phyloP scores from a whole-genome alignment of 2,888 invertebrate genomes.

The Panzeria rudis region DNA sequence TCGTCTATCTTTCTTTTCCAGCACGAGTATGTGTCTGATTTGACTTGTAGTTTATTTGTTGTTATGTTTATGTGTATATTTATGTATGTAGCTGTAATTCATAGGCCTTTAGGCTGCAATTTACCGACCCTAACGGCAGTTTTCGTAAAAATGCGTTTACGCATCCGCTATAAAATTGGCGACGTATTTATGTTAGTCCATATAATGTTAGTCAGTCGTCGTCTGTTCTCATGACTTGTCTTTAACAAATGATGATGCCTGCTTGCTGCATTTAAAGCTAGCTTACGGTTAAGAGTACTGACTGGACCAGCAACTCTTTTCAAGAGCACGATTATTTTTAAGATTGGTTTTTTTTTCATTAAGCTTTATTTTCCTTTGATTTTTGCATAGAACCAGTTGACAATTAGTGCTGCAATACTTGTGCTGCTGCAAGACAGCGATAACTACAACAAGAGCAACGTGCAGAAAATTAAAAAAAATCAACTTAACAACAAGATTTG shows the following conservation, averaged over 20 bases:
- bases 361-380: conserved; percentile 34
- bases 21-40: conserved; percentile 17
- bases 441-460: conserved; percentile 76
- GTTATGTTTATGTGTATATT: conserved; percentile 34
- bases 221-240: conserved; percentile 64
- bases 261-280: conserved; percentile 57
- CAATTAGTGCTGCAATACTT: conserved; percentile 71
- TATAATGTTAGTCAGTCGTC: conserved; percentile 57
- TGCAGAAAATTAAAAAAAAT: conserved; percentile 18
- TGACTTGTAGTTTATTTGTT: conserved; percentile 19
- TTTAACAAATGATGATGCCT: conserved; percentile 65
- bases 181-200: conserved; percentile 66
- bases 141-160: conserved; percentile 82
- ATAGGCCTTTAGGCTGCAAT: conserved; percentile 78
- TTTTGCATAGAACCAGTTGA: conserved; percentile 78
- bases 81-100: conserved; percentile 58
- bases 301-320: conserved; percentile 69
- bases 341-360: conserved; percentile 30
- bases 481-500: conserved; percentile 61
- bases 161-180: conserved; percentile 80
- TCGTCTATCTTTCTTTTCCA: not conserved
- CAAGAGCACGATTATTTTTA: conserved; percentile 65
- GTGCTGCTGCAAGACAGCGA: conserved; percentile 46
- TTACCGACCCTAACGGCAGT: conserved; percentile 82
- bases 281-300: conserved; percentile 63